Evolutionary conservation across 2,113 vertebrate species (phyloP).

Genomic region (Athene cunicularia): DNA sequence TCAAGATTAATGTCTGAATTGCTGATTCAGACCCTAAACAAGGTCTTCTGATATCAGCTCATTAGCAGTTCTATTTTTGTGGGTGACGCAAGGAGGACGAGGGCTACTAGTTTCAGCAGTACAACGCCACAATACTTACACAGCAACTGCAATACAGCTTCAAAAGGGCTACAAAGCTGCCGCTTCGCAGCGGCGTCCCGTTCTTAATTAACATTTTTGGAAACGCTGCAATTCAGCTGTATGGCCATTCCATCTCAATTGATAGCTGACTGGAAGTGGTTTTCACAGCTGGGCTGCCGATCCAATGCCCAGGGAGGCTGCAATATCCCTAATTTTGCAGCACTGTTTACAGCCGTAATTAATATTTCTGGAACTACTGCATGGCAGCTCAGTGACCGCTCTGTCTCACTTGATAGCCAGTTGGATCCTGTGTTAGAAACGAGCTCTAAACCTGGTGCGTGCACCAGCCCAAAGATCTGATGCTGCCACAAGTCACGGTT

Average conservation of each 20-base stretch:
- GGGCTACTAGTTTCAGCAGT: not conserved
- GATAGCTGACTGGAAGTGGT: constrained; percentile 70
- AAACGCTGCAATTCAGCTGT: constrained; percentile 70
- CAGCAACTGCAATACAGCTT: not conserved
- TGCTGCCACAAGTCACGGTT: not conserved
- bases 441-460: not conserved
- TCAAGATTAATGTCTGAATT: not conserved
- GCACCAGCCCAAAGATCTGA: not conserved
- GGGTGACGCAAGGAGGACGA: not conserved
- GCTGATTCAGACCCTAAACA: not conserved
- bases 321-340: constrained; percentile 51
- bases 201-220: constrained; percentile 74
- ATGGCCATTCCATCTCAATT: constrained; percentile 70
- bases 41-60: not conserved
- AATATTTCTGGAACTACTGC: constrained; percentile 70
- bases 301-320: constrained; percentile 66
- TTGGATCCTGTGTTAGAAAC: constrained; percentile 2
- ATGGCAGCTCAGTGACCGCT: not conserved
- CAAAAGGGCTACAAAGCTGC: constrained; percentile 64
- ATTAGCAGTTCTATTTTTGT: not conserved
- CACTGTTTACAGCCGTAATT: constrained; percentile 64
- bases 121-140: not conserved
- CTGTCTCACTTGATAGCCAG: not conserved
- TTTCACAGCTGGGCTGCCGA: constrained; percentile 75
- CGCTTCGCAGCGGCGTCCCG: constrained; percentile 17